phyloP scores from a whole-genome alignment of 2,113 vertebrate genomes.

The Aix galericulata region DNA sequence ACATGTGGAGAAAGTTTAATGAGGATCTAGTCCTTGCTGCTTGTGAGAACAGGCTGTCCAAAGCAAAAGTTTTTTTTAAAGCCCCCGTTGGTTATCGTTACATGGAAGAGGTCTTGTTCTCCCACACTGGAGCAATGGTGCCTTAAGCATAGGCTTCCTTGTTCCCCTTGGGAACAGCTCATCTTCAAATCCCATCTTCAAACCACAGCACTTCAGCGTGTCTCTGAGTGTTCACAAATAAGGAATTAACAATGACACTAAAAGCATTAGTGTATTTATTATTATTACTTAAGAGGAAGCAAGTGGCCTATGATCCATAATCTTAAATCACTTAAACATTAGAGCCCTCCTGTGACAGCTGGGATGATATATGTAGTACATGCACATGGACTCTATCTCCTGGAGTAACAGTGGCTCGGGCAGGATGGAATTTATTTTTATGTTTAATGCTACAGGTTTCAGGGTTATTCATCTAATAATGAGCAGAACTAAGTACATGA shows the following conservation, averaged over 20 bases:
- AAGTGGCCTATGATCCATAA: slow-evolving; percentile 45
- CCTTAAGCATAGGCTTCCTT: neutral
- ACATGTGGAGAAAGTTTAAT: neutral
- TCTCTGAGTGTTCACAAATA: slow-evolving; percentile 37
- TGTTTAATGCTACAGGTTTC: neutral
- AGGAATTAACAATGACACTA: slow-evolving; percentile 44
- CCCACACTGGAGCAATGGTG: neutral
- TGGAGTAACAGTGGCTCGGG: neutral
- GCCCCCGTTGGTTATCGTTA: neutral
- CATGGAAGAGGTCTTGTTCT: neutral
- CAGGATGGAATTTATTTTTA: neutral
- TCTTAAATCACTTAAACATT: slow-evolving; percentile 50
- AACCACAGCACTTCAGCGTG: neutral
- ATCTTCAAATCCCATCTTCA: neutral
- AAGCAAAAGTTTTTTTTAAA: neutral
- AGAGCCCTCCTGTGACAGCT: slow-evolving; percentile 31
- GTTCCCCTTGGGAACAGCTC: neutral
- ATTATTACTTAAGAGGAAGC: slow-evolving; percentile 44
- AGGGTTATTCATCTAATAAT: neutral
- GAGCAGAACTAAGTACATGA: neutral
- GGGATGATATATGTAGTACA: neutral
- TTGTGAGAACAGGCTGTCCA: neutral
- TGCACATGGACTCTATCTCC: neutral
- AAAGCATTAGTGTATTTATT: slow-evolving; percentile 63
- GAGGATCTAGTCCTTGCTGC: neutral